Conservation (phyloP, 2,113 vertebrate species). For the Balaenoptera acutorostrata region DNA sequence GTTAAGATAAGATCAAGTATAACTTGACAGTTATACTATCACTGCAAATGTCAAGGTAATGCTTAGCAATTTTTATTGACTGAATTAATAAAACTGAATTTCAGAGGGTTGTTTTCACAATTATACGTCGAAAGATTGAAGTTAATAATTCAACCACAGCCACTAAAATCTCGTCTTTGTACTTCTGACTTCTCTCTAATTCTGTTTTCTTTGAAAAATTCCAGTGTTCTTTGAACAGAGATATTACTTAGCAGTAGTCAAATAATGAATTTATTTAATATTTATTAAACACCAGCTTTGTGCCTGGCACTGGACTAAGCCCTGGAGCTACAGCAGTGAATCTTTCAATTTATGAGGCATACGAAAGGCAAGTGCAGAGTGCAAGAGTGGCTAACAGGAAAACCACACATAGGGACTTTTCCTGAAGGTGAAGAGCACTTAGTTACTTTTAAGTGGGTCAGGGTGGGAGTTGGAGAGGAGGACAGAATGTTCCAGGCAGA, state of each 20-base stretch:
- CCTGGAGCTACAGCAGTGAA: not conserved
- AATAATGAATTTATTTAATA: not conserved
- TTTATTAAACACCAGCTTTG: not conserved
- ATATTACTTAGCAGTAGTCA: not conserved
- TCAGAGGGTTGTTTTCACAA: not conserved
- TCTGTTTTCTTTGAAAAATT: slow-evolving; percentile 2
- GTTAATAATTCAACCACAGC: not conserved
- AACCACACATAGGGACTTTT: not conserved
- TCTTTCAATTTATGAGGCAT: not conserved
- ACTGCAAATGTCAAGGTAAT: not conserved
- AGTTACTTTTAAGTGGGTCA: not conserved
- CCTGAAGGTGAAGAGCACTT: not conserved
- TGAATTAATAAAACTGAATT: slow-evolving; percentile 2
- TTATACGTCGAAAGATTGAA: not conserved
- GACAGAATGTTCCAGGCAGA: not conserved
- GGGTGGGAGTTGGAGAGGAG: not conserved
- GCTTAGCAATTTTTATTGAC: not conserved
- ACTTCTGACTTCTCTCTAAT: not conserved
- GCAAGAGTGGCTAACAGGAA: not conserved
- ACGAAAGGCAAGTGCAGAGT: not conserved
- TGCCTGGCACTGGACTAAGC: not conserved
- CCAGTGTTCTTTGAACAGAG: not conserved
- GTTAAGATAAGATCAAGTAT: slow-evolving; percentile 21
- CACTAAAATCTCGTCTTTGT: not conserved
- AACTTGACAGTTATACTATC: not conserved